phyloP scores from a whole-genome alignment of 2,113 vertebrate genomes.

The Micronisus gabar region DNA sequence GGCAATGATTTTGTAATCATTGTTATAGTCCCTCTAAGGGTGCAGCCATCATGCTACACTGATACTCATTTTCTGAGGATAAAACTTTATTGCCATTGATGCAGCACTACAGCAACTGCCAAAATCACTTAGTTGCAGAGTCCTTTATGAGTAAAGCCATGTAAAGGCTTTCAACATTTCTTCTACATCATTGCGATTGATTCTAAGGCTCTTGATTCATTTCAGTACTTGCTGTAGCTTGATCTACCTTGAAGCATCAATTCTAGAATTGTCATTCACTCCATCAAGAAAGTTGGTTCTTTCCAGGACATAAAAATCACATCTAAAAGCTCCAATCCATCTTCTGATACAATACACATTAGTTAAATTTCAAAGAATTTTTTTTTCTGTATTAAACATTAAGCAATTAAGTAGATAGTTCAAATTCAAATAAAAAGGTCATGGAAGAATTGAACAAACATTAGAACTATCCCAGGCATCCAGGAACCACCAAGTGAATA shows the following conservation, averaged over 20 bases:
- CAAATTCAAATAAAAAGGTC: background rate
- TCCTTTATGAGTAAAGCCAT: background rate
- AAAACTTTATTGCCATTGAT: background rate
- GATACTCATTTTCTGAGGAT: background rate
- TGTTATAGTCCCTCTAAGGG: background rate
- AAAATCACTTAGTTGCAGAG: background rate
- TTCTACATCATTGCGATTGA: background rate
- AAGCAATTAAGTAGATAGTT: background rate
- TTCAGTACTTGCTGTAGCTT: background rate
- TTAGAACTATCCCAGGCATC: background rate
- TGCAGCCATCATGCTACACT: background rate
- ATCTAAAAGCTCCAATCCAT: background rate
- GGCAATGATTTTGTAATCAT: background rate
- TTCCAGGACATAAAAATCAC: background rate
- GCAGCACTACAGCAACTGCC: background rate
- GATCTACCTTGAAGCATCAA: background rate
- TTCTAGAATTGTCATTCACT: background rate
- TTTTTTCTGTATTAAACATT: background rate
- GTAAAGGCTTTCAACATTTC: background rate
- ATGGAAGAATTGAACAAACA: background rate
- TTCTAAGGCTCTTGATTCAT: background rate
- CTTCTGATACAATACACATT: background rate
- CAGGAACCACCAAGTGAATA: background rate
- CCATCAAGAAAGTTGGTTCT: background rate
- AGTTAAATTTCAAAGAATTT: background rate